Percentiles rank a stretch among this genome's conserved stretches.
Conservation (phyloP, 2,888 invertebrate genomes). For the Deladenus siricidicola region DNA sequence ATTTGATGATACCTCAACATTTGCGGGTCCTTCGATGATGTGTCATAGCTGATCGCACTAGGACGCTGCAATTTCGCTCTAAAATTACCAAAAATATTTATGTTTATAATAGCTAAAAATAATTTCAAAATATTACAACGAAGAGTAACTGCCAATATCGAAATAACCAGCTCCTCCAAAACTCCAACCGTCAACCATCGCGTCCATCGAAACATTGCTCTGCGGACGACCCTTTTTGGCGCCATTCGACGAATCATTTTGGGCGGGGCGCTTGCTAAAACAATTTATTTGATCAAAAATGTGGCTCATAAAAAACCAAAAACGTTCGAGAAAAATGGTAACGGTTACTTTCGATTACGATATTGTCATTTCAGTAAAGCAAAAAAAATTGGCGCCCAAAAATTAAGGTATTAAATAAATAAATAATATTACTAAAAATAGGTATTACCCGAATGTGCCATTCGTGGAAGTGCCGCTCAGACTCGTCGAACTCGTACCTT, state of each 20-base stretch:
- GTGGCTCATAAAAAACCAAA: too few species aligned
- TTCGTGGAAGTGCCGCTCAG: too few species aligned
- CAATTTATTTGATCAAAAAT: background rate
- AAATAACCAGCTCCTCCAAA: background rate
- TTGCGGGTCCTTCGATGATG: slow-evolving; percentile 17
- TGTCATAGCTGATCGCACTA: slow-evolving; percentile 15
- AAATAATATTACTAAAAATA: too few species aligned
- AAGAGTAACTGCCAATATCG: too few species aligned
- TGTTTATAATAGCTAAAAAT: too few species aligned
- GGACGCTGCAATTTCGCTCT: background rate
- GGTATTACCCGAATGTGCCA: slow-evolving; percentile 6
- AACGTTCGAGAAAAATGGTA: too few species aligned
- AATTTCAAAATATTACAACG: too few species aligned
- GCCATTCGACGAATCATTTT: background rate
- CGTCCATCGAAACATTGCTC: background rate
- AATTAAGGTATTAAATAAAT: too few species aligned
- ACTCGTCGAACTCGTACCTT: background rate
- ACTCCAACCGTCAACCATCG: background rate
- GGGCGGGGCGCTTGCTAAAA: slow-evolving; percentile 7
- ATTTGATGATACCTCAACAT: slow-evolving; percentile 15
- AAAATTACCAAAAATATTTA: too few species aligned
- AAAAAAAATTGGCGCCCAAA: background rate
- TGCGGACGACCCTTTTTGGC: slow-evolving; percentile 4
- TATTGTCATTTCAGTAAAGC: background rate
- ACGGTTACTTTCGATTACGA: too few species aligned